These are phyloP conservation scores for Eonycteris spelaea DNA, from an alignment of 2,113 vertebrate species.

Conservation along the genomic window DNA sequence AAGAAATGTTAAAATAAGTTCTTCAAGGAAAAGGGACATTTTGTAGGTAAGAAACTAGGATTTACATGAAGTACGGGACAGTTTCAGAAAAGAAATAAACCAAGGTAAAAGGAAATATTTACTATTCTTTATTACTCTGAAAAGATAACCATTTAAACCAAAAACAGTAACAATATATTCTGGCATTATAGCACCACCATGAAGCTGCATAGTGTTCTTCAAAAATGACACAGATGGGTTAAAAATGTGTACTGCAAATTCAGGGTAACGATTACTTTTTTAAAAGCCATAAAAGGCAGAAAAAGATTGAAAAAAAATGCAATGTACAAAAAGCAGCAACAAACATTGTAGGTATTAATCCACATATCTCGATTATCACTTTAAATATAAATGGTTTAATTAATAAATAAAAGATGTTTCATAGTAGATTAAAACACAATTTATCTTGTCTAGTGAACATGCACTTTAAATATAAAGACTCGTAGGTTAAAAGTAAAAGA, in stretches of 20 bases:
- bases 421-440: background rate
- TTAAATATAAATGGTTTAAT: background rate
- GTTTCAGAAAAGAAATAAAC: background rate
- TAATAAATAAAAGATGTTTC: background rate
- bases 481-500: background rate
- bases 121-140: background rate
- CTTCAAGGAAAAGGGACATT: background rate
- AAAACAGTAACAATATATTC: background rate
- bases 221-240: background rate
- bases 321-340: background rate
- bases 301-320: background rate
- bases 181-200: background rate
- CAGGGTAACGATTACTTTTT: background rate
- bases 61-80: background rate
- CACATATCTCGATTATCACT: background rate
- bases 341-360: background rate
- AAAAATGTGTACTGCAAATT: background rate
- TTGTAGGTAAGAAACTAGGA: background rate
- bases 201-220: background rate
- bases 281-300: background rate
- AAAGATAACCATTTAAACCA: background rate
- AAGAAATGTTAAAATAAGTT: background rate
- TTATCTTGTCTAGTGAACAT: background rate
- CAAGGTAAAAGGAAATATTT: background rate
- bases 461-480: background rate